phyloP scores from a whole-genome alignment of 2,888 invertebrate species.

The Lithosia quadra region DNA sequence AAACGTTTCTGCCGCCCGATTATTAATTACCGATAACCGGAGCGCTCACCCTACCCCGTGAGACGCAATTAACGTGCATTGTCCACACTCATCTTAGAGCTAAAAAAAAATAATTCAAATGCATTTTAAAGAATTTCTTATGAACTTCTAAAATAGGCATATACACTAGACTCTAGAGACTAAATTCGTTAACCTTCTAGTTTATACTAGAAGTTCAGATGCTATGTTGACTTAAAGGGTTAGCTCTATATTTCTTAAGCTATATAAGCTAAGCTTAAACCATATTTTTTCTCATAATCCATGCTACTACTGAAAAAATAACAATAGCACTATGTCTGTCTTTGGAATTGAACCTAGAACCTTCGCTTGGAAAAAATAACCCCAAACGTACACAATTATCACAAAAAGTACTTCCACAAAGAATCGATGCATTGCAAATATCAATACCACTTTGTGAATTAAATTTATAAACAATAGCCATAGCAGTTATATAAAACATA shows the following conservation, averaged over 20 bases:
- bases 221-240: too few species aligned
- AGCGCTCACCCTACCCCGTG: constrained; percentile 65
- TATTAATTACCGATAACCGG: constrained; percentile 76
- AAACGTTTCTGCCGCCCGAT: constrained; percentile 74
- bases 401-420: too few species aligned
- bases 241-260: too few species aligned
- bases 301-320: not conserved
- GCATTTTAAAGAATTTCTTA: not conserved
- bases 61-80: constrained; percentile 72
- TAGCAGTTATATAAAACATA: constrained; percentile 27
- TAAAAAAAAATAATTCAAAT: constrained; percentile 35
- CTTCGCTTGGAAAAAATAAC: not conserved
- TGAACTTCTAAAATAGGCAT: too few species aligned
- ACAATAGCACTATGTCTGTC: not conserved
- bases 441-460: constrained; percentile 23
- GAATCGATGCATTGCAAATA: not conserved
- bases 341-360: not conserved
- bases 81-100: constrained; percentile 46
- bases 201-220: too few species aligned
- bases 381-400: too few species aligned
- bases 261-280: too few species aligned
- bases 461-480: constrained; percentile 45
- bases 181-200: too few species aligned
- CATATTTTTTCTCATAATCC: not conserved
- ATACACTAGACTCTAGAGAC: too few species aligned